A percentile compares a stretch with the other conserved stretches of the same genome.
These are phyloP conservation scores for Colinus virginianus DNA, from an alignment of 2,113 vertebrate species.

Conservation along the genomic window DNA sequence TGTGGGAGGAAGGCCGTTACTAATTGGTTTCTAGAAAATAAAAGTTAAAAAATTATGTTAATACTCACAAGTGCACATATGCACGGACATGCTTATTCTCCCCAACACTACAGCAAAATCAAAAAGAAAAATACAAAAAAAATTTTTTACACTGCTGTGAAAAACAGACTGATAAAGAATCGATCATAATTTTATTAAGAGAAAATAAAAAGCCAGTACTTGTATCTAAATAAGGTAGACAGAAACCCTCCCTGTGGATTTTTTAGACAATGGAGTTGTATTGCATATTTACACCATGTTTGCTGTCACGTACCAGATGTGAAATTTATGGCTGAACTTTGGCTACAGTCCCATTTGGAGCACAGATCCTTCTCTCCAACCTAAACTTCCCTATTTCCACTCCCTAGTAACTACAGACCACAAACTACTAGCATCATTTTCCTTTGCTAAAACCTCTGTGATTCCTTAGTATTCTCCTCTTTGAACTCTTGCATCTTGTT, in stretches of 20 bases:
- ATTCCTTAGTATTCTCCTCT: not conserved
- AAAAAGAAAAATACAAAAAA: not conserved
- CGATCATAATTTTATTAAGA: not conserved
- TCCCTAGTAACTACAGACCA: not conserved
- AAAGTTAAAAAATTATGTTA: constrained; percentile 5
- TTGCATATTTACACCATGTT: not conserved
- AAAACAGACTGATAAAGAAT: not conserved
- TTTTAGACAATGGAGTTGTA: not conserved
- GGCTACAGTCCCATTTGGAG: not conserved
- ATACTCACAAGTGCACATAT: not conserved
- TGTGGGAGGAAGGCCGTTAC: constrained; percentile 96
- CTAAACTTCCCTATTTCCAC: not conserved
- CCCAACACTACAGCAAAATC: not conserved
- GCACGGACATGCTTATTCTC: not conserved
- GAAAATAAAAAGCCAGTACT: not conserved
- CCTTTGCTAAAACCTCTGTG: not conserved
- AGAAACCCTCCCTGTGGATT: not conserved
- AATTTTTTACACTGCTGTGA: not conserved
- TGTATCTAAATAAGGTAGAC: not conserved
- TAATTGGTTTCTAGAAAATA: constrained; percentile 90
- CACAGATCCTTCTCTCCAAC: not conserved
- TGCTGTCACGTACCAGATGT: not conserved
- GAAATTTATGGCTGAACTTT: not conserved
- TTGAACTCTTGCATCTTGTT: not conserved
- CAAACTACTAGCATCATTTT: not conserved